These are phyloP conservation scores for Petromus typicus DNA, from an alignment of 2,113 vertebrate species.

Conservation along the genomic window DNA sequence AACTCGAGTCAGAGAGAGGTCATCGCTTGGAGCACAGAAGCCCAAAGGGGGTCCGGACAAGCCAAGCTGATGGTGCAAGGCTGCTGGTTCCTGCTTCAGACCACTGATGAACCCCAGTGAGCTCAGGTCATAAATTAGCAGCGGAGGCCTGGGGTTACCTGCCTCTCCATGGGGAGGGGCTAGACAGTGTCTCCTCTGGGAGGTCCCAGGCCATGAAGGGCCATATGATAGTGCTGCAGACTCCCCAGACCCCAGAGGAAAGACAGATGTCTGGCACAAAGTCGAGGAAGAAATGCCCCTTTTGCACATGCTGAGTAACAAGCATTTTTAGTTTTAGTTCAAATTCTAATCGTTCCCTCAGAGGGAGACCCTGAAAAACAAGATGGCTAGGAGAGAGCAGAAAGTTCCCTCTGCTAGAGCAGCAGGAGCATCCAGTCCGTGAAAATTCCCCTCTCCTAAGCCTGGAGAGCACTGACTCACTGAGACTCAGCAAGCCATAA, in stretches of 20 bases:
- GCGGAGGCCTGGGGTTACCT: neutral
- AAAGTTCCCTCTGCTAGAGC: neutral
- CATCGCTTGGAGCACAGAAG: neutral
- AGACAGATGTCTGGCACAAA: neutral
- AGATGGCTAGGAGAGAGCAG: neutral
- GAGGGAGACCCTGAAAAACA: neutral
- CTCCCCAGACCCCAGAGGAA: neutral
- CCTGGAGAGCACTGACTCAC: neutral
- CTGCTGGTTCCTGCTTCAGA: neutral
- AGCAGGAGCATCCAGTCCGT: neutral
- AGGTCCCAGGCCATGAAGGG: neutral
- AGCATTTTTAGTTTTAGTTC: neutral
- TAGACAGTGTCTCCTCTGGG: neutral
- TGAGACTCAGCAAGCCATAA: neutral
- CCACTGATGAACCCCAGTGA: constrained; percentile 62
- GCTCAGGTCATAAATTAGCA: neutral
- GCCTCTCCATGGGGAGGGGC: neutral
- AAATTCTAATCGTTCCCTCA: neutral
- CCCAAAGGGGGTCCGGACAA: constrained; percentile 71
- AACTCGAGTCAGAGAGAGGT: constrained; percentile 39
- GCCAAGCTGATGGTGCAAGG: constrained; percentile 39
- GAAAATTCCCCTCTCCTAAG: too few species aligned
- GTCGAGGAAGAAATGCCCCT: neutral
- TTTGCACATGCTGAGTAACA: neutral
- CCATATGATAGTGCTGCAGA: neutral